Evolutionary conservation across 53 echinoderm and acorn worm genomes (phyloP).

Genomic region (Paracentrotus lividus): DNA sequence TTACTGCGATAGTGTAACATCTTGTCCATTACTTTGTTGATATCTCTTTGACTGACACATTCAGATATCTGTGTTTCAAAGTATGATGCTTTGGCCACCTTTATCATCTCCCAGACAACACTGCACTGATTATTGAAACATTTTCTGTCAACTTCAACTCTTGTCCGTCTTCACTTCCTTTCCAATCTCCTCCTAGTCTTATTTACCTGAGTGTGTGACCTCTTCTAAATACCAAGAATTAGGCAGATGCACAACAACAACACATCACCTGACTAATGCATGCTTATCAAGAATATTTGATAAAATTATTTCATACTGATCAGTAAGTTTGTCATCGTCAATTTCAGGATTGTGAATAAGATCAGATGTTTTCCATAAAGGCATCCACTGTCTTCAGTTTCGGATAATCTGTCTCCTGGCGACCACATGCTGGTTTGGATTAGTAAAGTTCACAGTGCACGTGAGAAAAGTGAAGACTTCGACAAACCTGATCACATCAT

Average conservation of each 20-base stretch:
- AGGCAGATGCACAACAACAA: background rate
- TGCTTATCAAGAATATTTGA: constrained; percentile 35
- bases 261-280: background rate
- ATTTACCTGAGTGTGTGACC: background rate
- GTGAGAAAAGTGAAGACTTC: constrained; percentile 4
- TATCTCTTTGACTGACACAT: background rate
- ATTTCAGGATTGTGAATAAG: too few relatives aligned
- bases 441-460: constrained; percentile 27
- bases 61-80: background rate
- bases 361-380: too few relatives aligned
- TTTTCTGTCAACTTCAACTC: constrained; percentile 14
- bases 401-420: too few relatives aligned
- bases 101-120: too few relatives aligned
- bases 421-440: background rate
- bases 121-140: background rate
- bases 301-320: too few relatives aligned
- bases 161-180: too few relatives aligned
- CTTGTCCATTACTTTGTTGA: background rate
- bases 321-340: too few relatives aligned
- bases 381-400: background rate
- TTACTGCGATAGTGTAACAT: too few relatives aligned
- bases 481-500: background rate
- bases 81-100: too few relatives aligned
- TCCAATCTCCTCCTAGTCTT: too few relatives aligned
- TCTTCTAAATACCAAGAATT: constrained; percentile 44